Evolutionary conservation across 2,797 vertebrate species (phyloP).

Genomic region (Acanthis flammea): DNA sequence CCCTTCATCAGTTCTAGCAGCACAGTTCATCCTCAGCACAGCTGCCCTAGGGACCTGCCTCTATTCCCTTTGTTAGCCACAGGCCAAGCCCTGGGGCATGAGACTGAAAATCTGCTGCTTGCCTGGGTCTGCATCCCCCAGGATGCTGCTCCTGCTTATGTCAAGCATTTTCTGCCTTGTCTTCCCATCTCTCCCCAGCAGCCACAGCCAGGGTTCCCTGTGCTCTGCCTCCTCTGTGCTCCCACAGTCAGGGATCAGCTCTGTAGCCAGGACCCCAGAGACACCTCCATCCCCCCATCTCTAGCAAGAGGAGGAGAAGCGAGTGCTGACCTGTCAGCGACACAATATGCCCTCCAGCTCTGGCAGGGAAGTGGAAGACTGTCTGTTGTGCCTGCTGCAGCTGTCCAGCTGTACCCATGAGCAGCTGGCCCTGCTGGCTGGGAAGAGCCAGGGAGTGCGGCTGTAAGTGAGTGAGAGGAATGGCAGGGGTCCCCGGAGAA

Average conservation of each 20-base stretch:
- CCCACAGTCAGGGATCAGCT: not conserved
- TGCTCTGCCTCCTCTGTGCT: not conserved
- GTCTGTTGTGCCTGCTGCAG: constrained; percentile 80
- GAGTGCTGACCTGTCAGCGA: constrained; percentile 80
- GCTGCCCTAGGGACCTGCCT: not conserved
- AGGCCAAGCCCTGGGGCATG: not conserved
- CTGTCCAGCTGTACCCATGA: constrained; percentile 60
- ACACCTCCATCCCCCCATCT: not conserved
- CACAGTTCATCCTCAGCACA: not conserved
- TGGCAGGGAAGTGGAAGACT: constrained; percentile 82
- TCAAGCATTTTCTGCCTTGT: not conserved
- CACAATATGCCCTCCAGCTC: constrained; percentile 68
- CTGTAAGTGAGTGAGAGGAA: constrained; percentile 84
- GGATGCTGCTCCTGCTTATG: not conserved
- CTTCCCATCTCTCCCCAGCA: not conserved
- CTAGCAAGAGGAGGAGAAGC: constrained; percentile 30
- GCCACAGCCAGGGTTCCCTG: not conserved
- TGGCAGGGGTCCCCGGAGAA: constrained; percentile 80
- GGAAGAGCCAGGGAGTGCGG: constrained; percentile 80
- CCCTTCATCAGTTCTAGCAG: not conserved
- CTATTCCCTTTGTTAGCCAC: not conserved
- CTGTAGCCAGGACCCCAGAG: not conserved
- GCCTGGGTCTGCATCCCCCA: not conserved
- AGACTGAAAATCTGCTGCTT: not conserved
- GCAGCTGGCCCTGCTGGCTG: constrained; percentile 78